Evolutionary conservation across 1,140 invertebrate genomes (phyloP), one percentile per base, ranked within the genome.

Genomic region (Habropoda laboriosa): DNA sequence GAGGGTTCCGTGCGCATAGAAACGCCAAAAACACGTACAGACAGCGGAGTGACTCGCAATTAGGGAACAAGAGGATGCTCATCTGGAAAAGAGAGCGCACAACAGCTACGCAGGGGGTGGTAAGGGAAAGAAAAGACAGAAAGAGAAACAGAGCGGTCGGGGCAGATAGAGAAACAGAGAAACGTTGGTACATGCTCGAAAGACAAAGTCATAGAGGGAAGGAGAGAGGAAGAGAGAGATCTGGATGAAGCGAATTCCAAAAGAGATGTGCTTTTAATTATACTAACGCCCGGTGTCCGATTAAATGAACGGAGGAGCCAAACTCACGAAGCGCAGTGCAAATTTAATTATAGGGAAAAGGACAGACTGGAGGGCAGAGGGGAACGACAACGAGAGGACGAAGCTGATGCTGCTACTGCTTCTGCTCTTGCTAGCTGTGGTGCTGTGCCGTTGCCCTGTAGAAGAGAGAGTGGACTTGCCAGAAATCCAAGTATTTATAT

Each of bases 231-330:
- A 40, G 27, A 30, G 27, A 63, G 42, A 40, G 55, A 74, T 67
- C 47, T 64, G 63, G 82, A 86, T 79, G 80, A 82, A 81, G 82
- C 79, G 86, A 88, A 89, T 89, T 87, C 85, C 87, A 79, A 89
- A 89, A 90, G 90, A 90, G 90, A 91, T 90, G 89, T 88, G 90
- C 89, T 91, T 91, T 92, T 91, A 91, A 92, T 92, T 91, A 92
- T 89, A 88, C 86, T 86, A 87, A 89, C 88, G 85, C 78, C 77
- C 74, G 86, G 88, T 89, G 88, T 90, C 87, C 89, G 89, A 91
- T 91, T 91, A 90, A 91, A 92, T 88, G 88, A 91, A 91, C 87
- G 86, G 81, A 89, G 79, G 86, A 88, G 81, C 84, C 82, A 86
- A 86, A 88, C 78, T 88, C 83, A 80, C 83, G 84, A 80, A 83